Evolutionary conservation across 1,140 invertebrate species (phyloP), one percentile per base, ranked within the genome.

Genomic region (Ectropis grisescens): DNA sequence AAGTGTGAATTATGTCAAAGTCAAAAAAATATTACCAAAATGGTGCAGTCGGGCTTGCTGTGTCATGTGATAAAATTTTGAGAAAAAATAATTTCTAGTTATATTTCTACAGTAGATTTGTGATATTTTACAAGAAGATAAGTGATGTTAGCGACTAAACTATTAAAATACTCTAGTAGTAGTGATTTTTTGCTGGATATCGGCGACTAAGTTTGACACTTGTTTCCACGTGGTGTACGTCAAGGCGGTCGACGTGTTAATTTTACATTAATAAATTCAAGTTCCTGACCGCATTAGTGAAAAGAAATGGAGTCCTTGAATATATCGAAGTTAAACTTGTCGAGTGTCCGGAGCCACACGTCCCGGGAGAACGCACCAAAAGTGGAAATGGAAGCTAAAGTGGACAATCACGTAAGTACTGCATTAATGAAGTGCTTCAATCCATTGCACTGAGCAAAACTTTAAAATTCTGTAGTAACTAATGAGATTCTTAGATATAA

Each of bases 191-290:
- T 33, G 31, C 29, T 30, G 29, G 23, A 41, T 38, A 43, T 57
- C 33, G 46, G 34, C 34, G 37, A 47, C 49, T 47, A 48, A 49
- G 47, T 60, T 65, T 80, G 75, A 75, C 75, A 53, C 60, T 67
- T 57, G 42, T 70, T 62, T 78, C 75, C 75, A 80, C 75, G 75
- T 80, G 75, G 71, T 80, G 58, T 43, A 43, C 56, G 67, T 75
- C 64, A 70, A 33, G 46, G 57, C 34, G 41, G 70, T 72, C 61
- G 62, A 80, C 75, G 75, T 80, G 71, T 80, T 69, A 71, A 50
- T 46, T 57, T 24, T 56, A 13, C 37, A 48, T 48, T 42, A 36
- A 45, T 35, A 39, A 35, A 58, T 53, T 47, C 36, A 33, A 39
- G 33, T 52, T 58, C 38, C 50, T 40, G 43, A 47, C 41, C 30